Percentiles rank a stretch among this genome's conserved stretches.
Evolutionary conservation across 2,797 vertebrate genomes (phyloP).

Genomic region (Rhinella marina): DNA sequence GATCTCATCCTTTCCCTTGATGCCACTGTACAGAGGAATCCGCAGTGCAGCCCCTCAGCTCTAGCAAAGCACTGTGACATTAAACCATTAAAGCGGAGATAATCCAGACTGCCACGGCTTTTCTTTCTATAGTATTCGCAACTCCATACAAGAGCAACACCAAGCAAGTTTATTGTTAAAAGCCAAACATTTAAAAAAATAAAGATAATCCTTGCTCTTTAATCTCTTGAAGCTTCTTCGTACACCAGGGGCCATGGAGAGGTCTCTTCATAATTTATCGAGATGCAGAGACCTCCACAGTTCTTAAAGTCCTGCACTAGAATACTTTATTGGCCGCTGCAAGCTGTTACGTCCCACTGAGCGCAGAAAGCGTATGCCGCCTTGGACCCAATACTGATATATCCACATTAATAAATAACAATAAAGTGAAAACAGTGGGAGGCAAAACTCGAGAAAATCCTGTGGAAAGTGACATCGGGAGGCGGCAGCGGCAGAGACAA

Average conservation of each 20-base stretch:
- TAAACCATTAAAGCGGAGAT: slow-evolving; percentile 23
- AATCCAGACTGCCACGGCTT: neutral
- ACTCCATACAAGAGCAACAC: neutral
- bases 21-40: neutral
- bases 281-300: neutral
- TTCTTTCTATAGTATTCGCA: neutral
- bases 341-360: slow-evolving; percentile 31
- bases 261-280: slow-evolving; percentile 28
- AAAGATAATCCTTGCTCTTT: neutral
- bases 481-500: neutral
- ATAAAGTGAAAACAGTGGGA: slow-evolving; percentile 36
- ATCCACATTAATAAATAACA: slow-evolving; percentile 43
- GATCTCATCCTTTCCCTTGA: neutral
- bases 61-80: slow-evolving; percentile 28
- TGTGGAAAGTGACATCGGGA: slow-evolving; percentile 18
- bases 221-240: slow-evolving; percentile 1
- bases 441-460: slow-evolving; percentile 25
- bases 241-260: slow-evolving; percentile 2
- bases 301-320: slow-evolving; percentile 17
- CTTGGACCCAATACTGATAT: slow-evolving; percentile 28
- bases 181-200: neutral
- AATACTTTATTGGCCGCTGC: slow-evolving; percentile 19
- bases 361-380: slow-evolving; percentile 22
- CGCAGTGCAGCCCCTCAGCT: neutral
- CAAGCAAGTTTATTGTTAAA: neutral